These are phyloP conservation scores for Drosophila eugracilis DNA, from an alignment of 1,140 invertebrate species.

Conservation along the genomic window DNA sequence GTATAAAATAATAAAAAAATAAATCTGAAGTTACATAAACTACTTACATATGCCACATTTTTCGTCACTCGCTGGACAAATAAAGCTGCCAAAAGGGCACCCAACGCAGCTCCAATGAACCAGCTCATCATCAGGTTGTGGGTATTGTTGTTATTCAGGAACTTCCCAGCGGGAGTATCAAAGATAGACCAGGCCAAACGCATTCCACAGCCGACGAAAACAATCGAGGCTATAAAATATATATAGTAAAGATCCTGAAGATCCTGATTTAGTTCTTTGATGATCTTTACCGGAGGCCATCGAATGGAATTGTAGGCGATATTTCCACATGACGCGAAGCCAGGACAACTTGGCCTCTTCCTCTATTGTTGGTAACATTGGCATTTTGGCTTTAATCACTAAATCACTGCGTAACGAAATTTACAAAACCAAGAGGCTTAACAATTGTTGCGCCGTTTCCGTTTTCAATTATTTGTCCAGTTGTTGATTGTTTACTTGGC, in stretches of 20 bases:
- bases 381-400: conserved; percentile 44
- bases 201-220: conserved; percentile 73
- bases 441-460: conserved; percentile 22
- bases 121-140: conserved; percentile 77
- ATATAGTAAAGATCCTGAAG: too few relatives aligned
- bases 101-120: conserved; percentile 67
- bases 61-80: conserved; percentile 77
- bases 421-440: conserved; percentile 8
- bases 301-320: conserved; percentile 74
- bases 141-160: conserved; percentile 57
- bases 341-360: conserved; percentile 70
- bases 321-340: conserved; percentile 69
- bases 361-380: conserved; percentile 71
- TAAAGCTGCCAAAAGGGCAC: conserved; percentile 58
- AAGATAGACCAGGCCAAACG: conserved; percentile 73
- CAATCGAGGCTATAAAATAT: conserved; percentile 49
- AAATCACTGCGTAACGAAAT: conserved; percentile 15
- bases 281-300: conserved; percentile 64
- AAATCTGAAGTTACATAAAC: background rate
- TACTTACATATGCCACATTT: conserved; percentile 80
- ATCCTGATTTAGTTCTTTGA: accelerated
- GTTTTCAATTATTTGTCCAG: conserved; percentile 14
- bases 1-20: background rate
- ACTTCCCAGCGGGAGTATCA: conserved; percentile 71
- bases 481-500: conserved; percentile 46